Evolutionary conservation across 2,113 vertebrate species (phyloP).

Genomic region (Eubucco bourcierii): DNA sequence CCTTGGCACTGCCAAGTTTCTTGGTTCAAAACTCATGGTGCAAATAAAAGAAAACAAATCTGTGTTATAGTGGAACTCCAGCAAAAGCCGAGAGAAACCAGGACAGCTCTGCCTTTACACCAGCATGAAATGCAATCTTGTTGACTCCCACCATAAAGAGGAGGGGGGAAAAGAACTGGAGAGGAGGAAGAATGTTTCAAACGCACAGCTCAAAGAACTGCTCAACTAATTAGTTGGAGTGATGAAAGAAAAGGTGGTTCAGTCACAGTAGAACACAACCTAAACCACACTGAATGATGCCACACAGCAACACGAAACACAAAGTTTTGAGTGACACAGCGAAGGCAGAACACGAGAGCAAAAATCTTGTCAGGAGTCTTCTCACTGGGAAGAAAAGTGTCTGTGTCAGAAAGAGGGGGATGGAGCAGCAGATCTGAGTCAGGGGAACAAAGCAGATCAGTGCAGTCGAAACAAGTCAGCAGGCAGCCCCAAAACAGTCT

Average conservation of each 20-base stretch:
- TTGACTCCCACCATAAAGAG: not conserved
- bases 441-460: slow-evolving; percentile 16
- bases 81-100: not conserved
- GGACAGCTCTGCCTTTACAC: not conserved
- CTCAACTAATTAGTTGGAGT: not conserved
- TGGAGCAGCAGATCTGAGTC: not conserved
- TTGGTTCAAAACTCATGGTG: not conserved
- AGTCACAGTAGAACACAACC: not conserved
- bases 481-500: slow-evolving; percentile 11
- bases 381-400: not conserved
- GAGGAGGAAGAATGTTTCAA: not conserved
- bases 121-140: not conserved
- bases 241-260: not conserved
- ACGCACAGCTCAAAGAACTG: not conserved
- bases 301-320: not conserved
- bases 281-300: not conserved
- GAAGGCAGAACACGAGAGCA: not conserved
- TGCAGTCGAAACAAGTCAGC: slow-evolving; percentile 12
- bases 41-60: not conserved
- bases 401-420: not conserved
- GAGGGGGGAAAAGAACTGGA: not conserved
- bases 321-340: not conserved
- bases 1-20: no score
- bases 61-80: fast-evolving
- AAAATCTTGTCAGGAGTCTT: not conserved